phyloP scores from a whole-genome alignment of 2,888 invertebrate genomes.

The Poecilus cupreus region DNA sequence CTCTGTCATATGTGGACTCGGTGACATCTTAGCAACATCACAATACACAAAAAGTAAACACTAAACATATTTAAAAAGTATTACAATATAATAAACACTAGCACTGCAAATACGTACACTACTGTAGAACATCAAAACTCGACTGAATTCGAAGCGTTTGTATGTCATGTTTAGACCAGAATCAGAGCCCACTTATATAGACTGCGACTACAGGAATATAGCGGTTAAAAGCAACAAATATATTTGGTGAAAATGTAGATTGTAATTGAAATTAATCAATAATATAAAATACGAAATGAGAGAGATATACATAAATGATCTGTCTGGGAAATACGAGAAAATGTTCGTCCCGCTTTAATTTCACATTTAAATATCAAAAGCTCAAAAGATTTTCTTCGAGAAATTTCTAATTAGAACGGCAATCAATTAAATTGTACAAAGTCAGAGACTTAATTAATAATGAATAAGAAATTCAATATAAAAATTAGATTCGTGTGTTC shows the following conservation, averaged over 20 bases:
- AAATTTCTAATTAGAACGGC: conserved; percentile 40
- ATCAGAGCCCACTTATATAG: too few relatives aligned
- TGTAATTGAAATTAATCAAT: too few relatives aligned
- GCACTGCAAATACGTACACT: too few relatives aligned
- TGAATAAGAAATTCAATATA: conserved; percentile 38
- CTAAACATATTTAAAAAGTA: too few relatives aligned
- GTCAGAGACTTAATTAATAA: conserved; percentile 44
- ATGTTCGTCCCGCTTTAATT: not conserved
- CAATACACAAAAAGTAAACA: too few relatives aligned
- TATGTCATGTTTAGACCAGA: not conserved
- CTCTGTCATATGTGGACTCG: too few relatives aligned
- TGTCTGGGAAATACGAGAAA: not conserved
- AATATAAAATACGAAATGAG: too few relatives aligned
- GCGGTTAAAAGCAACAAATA: too few relatives aligned
- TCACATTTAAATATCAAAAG: conserved; percentile 16
- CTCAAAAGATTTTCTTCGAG: conserved; percentile 31
- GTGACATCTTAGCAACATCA: too few relatives aligned
- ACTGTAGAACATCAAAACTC: not conserved
- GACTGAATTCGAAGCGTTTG: not conserved
- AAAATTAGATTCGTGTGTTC: conserved; percentile 29
- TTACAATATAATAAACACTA: too few relatives aligned
- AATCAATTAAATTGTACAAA: conserved; percentile 34
- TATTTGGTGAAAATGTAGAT: too few relatives aligned
- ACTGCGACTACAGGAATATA: too few relatives aligned
- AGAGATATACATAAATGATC: not conserved